Conservation (phyloP, 2,113 vertebrate genomes). For the Physeter macrocephalus region DNA sequence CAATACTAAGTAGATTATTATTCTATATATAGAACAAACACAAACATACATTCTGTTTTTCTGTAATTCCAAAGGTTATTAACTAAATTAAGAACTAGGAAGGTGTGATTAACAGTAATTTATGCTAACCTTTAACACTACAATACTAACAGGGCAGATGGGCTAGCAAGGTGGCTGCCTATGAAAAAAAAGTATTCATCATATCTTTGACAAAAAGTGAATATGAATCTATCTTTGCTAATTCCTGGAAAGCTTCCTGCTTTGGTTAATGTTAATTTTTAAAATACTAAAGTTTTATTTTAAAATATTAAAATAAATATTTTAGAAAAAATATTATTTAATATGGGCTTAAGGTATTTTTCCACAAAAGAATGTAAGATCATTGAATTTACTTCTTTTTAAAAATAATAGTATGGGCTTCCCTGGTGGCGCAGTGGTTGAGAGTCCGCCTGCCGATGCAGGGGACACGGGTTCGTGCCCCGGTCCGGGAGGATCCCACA, state of each 20-base stretch:
- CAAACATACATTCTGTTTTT: not conserved
- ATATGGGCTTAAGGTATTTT: not conserved
- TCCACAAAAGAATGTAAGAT: not conserved
- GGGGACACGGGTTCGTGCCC: too few relatives aligned
- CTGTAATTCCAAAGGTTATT: not conserved
- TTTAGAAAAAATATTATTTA: conserved; percentile 6
- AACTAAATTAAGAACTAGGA: not conserved
- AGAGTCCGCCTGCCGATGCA: too few relatives aligned
- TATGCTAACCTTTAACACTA: not conserved
- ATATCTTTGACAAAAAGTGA: not conserved
- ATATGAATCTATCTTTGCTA: not conserved
- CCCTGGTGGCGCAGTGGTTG: too few relatives aligned
- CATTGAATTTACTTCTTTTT: not conserved
- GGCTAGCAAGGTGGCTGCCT: not conserved
- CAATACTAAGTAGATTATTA: not conserved
- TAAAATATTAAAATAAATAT: not conserved
- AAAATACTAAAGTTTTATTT: not conserved
- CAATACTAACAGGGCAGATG: not conserved
- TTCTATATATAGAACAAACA: not conserved
- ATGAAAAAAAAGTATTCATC: not conserved
- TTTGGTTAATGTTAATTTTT: not conserved
- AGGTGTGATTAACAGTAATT: not conserved
- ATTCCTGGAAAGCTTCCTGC: not conserved
- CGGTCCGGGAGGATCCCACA: too few relatives aligned
- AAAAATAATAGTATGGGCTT: not conserved